Evolutionary conservation across 2,113 vertebrate species (phyloP).

Genomic region (Ibidorhyncha struthersii): DNA sequence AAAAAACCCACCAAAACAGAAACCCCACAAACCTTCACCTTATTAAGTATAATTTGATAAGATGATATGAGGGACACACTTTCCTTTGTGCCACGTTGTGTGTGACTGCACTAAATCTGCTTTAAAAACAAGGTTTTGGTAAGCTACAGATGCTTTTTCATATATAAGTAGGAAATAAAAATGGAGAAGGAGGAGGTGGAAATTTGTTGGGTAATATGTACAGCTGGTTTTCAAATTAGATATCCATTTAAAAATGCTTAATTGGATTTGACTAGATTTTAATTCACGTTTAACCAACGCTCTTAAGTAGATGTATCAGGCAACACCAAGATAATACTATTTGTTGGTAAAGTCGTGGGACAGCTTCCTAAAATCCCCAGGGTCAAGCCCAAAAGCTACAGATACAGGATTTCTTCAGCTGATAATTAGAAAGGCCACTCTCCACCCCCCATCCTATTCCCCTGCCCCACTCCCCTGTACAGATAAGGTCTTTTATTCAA

Average conservation of each 20-base stretch:
- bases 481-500: constrained; percentile 48
- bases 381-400: background rate
- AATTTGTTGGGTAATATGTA: constrained; percentile 17
- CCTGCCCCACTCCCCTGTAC: background rate
- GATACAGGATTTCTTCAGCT: constrained; percentile 7
- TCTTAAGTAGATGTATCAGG: constrained; percentile 8
- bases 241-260: constrained; percentile 1
- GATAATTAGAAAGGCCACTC: background rate
- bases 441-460: background rate
- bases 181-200: background rate
- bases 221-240: constrained; percentile 52
- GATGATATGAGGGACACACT: background rate
- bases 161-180: background rate
- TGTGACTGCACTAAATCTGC: background rate
- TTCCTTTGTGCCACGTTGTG: background rate
- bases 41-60: background rate
- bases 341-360: constrained; percentile 21
- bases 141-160: background rate
- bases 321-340: background rate
- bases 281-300: constrained; percentile 19
- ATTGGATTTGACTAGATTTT: constrained; percentile 27
- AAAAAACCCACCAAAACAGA: background rate
- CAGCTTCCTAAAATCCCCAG: constrained; percentile 12
- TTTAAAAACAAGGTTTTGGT: background rate
- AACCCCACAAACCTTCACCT: background rate